These are phyloP conservation scores for Coreoperca whiteheadi DNA, from an alignment of 2,113 vertebrate genomes.

Conservation along the genomic window DNA sequence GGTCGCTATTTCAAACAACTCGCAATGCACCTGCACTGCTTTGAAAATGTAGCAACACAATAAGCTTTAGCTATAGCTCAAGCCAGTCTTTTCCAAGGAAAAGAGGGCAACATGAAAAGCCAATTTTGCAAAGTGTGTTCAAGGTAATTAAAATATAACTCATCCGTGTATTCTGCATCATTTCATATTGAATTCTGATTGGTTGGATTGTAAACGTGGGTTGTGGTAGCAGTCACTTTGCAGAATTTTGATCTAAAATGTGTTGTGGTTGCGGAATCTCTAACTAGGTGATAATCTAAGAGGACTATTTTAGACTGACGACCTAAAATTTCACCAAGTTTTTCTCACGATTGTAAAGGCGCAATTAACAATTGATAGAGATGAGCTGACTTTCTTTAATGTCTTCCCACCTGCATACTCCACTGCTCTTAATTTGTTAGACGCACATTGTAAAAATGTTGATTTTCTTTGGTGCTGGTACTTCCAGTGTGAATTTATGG, in stretches of 20 bases:
- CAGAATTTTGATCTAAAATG: too few relatives aligned
- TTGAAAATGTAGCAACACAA: too few relatives aligned
- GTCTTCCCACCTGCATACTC: background rate
- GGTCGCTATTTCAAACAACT: too few relatives aligned
- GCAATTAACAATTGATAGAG: background rate
- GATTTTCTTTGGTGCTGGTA: background rate
- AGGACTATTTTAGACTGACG: too few relatives aligned
- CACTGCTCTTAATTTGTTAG: background rate
- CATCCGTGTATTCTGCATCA: background rate
- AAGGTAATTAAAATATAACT: background rate
- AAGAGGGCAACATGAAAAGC: background rate
- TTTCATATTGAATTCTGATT: background rate
- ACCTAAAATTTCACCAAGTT: too few relatives aligned
- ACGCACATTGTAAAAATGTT: background rate
- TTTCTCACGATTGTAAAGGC: background rate
- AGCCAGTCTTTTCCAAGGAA: too few relatives aligned
- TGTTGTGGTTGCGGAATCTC: too few relatives aligned
- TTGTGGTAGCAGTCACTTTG: too few relatives aligned
- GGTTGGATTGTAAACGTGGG: background rate
- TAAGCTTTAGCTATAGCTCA: too few relatives aligned
- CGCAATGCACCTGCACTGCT: too few relatives aligned
- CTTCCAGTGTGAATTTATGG: too few relatives aligned
- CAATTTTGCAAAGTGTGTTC: background rate
- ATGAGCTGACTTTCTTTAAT: background rate
- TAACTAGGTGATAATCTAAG: too few relatives aligned